A percentile compares a stretch with the other conserved stretches of the same genome.
These are phyloP conservation scores for Chelonus formosanus DNA, from an alignment of 2,888 invertebrate genomes.

Conservation along the genomic window DNA sequence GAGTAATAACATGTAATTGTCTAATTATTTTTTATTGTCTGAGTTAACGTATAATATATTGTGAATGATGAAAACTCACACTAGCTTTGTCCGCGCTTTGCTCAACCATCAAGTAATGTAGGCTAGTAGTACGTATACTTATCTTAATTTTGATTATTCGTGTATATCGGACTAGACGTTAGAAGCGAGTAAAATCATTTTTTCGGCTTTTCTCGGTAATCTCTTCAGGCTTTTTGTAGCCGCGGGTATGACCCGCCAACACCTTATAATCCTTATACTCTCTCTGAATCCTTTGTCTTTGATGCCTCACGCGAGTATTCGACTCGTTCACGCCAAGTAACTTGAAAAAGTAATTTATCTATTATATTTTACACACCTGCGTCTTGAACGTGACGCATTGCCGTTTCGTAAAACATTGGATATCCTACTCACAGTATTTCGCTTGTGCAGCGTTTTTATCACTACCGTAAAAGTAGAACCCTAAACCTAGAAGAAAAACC, in stretches of 20 bases:
- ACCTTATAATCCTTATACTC: constrained; percentile 1
- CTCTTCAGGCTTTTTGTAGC: constrained; percentile 16
- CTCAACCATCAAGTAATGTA: constrained; percentile 39
- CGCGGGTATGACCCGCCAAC: constrained; percentile 15
- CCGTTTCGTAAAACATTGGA: constrained; percentile 58
- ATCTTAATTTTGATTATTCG: constrained; percentile 35
- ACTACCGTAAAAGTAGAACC: constrained; percentile 64
- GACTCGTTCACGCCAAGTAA: constrained; percentile 54
- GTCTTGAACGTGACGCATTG: constrained; percentile 44
- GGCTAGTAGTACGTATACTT: constrained; percentile 58
- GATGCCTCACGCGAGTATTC: constrained; percentile 47
- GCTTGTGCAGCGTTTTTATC: constrained; percentile 64
- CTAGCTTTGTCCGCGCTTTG: constrained; percentile 37
- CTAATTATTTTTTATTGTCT: no score
- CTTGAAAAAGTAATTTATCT: constrained; percentile 40
- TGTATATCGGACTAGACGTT: constrained; percentile 42
- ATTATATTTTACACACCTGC: constrained; percentile 36
- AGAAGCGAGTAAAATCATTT: constrained; percentile 40
- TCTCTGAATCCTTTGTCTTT: constrained; percentile 19
- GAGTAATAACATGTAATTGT: no score
- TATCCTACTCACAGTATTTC: constrained; percentile 63
- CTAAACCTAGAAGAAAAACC: constrained; percentile 35
- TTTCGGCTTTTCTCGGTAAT: constrained; percentile 40
- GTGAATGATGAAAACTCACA: constrained; percentile 2
- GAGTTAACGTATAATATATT: not conserved